These are phyloP conservation scores for Origma solitaria DNA, from an alignment of 2,113 vertebrate genomes.

Conservation along the genomic window DNA sequence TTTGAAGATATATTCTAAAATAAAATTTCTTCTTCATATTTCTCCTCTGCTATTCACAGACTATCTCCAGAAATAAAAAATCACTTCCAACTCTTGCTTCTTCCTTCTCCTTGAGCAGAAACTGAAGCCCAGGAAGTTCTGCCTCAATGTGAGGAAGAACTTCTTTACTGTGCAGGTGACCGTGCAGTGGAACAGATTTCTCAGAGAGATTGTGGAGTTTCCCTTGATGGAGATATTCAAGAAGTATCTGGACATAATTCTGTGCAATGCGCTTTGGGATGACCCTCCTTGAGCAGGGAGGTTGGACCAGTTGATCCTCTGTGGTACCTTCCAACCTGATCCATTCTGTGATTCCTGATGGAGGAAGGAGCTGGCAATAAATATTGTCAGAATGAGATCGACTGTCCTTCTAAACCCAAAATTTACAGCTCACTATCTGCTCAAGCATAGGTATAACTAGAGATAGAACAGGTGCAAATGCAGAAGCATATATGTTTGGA, in stretches of 20 bases:
- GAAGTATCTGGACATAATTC: background rate
- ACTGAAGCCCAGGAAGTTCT: background rate
- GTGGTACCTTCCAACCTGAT: background rate
- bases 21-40: background rate
- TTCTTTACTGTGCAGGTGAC: background rate
- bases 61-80: background rate
- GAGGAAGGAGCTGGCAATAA: background rate
- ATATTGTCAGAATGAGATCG: background rate
- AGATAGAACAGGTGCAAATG: background rate
- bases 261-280: background rate
- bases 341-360: background rate
- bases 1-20: background rate
- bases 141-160: background rate
- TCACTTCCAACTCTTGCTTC: background rate
- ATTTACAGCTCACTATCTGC: background rate
- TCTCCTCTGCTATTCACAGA: background rate
- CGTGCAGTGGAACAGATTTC: background rate
- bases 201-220: background rate
- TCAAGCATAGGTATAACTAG: background rate
- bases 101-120: background rate
- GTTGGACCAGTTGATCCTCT: background rate
- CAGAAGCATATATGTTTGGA: background rate
- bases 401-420: background rate
- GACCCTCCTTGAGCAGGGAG: too few species aligned
- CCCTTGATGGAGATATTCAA: background rate